These are phyloP conservation scores for Colossoma macropomum DNA, from an alignment of 2,113 vertebrate species.

Conservation along the genomic window DNA sequence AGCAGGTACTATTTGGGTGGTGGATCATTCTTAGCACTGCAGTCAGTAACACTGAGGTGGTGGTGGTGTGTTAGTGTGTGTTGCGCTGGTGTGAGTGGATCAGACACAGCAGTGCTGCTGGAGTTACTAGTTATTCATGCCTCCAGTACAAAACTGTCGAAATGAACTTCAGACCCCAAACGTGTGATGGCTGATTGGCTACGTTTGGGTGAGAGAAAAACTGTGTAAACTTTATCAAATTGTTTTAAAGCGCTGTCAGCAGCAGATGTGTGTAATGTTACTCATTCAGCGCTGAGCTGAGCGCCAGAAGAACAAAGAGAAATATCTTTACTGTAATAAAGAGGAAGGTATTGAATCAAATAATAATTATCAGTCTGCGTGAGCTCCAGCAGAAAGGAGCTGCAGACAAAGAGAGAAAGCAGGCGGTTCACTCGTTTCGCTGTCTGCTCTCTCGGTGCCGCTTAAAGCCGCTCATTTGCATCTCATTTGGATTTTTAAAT, in stretches of 20 bases:
- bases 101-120: too few species aligned
- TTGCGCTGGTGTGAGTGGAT: too few species aligned
- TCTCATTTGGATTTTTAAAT: slow-evolving; percentile 53
- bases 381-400: slow-evolving; percentile 9
- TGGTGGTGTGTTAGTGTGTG: too few species aligned
- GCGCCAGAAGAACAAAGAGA: not conserved
- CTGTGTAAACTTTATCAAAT: not conserved
- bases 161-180: too few species aligned
- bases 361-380: slow-evolving; percentile 22
- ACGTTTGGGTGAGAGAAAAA: not conserved
- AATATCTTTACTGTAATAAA: not conserved
- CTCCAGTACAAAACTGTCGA: too few species aligned
- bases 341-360: not conserved
- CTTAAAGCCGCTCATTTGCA: slow-evolving; percentile 47
- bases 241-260: not conserved
- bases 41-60: too few species aligned
- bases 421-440: not conserved
- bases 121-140: too few species aligned
- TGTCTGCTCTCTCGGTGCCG: slow-evolving; percentile 1
- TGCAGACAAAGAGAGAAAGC: slow-evolving; percentile 13
- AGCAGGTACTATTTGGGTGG: too few species aligned
- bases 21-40: too few species aligned
- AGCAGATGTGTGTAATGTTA: not conserved
- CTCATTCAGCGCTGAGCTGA: not conserved
- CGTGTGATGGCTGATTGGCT: not conserved